Conservation (phyloP, 2,113 vertebrate genomes). For the Cochlearius cochlearius region DNA sequence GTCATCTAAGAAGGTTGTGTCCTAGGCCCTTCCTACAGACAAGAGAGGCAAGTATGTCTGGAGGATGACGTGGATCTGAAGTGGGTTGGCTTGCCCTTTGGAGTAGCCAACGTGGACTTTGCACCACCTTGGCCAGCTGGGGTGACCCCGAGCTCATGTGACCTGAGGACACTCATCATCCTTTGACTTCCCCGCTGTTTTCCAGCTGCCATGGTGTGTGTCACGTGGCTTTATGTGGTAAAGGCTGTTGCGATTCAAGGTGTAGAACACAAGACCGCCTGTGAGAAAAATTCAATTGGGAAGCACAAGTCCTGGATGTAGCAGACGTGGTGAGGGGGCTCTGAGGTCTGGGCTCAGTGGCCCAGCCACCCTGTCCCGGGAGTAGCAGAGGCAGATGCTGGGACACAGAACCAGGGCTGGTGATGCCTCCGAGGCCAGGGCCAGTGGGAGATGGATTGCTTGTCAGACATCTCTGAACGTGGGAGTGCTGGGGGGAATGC, state of each 20-base stretch:
- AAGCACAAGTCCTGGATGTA: not conserved
- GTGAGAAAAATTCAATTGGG: not conserved
- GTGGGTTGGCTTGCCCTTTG: not conserved
- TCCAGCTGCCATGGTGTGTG: not conserved
- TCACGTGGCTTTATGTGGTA: not conserved
- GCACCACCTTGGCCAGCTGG: not conserved
- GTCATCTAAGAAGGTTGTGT: not conserved
- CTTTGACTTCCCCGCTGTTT: not conserved
- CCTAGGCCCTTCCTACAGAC: not conserved
- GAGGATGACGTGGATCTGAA: not conserved
- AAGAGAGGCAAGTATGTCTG: not conserved
- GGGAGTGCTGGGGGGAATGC: not conserved
- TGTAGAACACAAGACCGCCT: not conserved
- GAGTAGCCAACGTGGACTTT: not conserved
- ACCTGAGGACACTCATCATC: not conserved
- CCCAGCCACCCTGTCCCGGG: not conserved
- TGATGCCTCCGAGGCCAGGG: not conserved
- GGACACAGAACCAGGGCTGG: not conserved
- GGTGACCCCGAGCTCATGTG: fast-evolving
- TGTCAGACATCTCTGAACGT: not conserved
- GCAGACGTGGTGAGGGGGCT: not conserved
- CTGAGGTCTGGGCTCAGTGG: not conserved
- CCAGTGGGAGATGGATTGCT: not conserved
- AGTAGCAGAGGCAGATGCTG: not conserved
- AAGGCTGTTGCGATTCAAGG: not conserved